A percentile compares a stretch with the other conserved stretches of the same genome.
phyloP scores from a whole-genome alignment of 1,140 invertebrate species.

The Bombus terrestris region DNA sequence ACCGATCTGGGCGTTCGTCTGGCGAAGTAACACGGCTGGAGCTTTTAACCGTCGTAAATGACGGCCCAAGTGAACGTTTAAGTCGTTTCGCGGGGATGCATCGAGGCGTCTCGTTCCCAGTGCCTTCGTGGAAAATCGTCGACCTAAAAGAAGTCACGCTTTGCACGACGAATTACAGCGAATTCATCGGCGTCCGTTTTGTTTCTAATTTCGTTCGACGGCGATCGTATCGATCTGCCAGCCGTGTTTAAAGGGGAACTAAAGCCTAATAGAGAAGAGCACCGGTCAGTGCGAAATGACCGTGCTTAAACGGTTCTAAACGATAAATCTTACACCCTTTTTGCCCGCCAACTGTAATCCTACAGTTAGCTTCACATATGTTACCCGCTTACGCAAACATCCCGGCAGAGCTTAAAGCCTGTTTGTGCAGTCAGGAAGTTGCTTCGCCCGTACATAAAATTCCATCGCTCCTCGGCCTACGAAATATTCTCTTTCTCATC shows the following conservation, averaged over 20 bases:
- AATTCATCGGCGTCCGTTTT: background rate
- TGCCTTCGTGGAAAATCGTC: background rate
- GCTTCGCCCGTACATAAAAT: slow-evolving; percentile 20
- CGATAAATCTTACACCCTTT: slow-evolving; percentile 51
- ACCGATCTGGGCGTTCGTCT: slow-evolving; percentile 10
- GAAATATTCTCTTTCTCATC: background rate
- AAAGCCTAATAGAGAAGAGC: slow-evolving; percentile 3
- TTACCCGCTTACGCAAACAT: slow-evolving; percentile 46
- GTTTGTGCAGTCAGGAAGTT: slow-evolving; percentile 29
- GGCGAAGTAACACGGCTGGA: background rate
- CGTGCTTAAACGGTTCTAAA: slow-evolving; percentile 42
- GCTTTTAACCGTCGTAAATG: slow-evolving; percentile 37
- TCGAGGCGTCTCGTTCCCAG: background rate
- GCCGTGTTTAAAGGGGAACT: background rate
- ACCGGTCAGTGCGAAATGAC: slow-evolving; percentile 8
- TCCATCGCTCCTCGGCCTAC: background rate
- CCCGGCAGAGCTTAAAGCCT: slow-evolving; percentile 45
- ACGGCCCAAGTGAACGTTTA: slow-evolving; percentile 30
- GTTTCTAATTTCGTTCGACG: slow-evolving; percentile 19
- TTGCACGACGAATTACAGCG: background rate
- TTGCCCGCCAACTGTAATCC: slow-evolving; percentile 45
- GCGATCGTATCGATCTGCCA: slow-evolving; percentile 10
- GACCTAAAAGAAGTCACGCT: background rate
- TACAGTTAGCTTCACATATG: slow-evolving; percentile 52
- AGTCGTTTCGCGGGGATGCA: slow-evolving; percentile 23